Evolutionary conservation across 2,113 vertebrate genomes (phyloP).

Genomic region (Tyto alba): DNA sequence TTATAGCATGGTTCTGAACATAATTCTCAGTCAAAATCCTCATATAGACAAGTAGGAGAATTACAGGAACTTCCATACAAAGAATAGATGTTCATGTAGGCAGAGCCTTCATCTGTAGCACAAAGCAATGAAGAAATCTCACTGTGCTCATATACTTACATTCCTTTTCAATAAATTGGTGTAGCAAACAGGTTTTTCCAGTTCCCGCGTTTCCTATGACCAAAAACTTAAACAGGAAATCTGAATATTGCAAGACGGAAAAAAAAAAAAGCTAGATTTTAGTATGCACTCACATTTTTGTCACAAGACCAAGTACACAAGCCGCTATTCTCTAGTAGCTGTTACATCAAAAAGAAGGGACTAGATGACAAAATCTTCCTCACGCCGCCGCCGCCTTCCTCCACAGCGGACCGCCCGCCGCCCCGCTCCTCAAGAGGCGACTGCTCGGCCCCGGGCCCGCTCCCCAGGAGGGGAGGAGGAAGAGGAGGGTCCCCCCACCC

Average conservation of each 20-base stretch:
- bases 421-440: not conserved
- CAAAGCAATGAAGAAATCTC: not conserved
- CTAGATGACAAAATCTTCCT: not conserved
- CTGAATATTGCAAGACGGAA: constrained; percentile 56
- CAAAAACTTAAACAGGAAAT: constrained; percentile 81
- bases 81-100: not conserved
- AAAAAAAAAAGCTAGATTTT: not conserved
- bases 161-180: constrained; percentile 81
- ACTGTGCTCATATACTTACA: constrained; percentile 67
- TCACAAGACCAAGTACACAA: not conserved
- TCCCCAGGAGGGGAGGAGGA: not conserved
- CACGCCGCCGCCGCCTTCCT: not conserved
- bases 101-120: not conserved
- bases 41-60: not conserved
- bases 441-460: not conserved
- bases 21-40: not conserved
- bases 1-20: not conserved
- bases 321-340: not conserved
- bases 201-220: constrained; percentile 82
- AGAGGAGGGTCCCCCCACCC: not conserved
- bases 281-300: not conserved
- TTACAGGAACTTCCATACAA: not conserved
- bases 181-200: constrained; percentile 78
- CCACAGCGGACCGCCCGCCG: not conserved
- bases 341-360: not conserved